Base-by-base conservation (phyloP, 2,888 invertebrate species). In the Ophion ellenae region DNA sequence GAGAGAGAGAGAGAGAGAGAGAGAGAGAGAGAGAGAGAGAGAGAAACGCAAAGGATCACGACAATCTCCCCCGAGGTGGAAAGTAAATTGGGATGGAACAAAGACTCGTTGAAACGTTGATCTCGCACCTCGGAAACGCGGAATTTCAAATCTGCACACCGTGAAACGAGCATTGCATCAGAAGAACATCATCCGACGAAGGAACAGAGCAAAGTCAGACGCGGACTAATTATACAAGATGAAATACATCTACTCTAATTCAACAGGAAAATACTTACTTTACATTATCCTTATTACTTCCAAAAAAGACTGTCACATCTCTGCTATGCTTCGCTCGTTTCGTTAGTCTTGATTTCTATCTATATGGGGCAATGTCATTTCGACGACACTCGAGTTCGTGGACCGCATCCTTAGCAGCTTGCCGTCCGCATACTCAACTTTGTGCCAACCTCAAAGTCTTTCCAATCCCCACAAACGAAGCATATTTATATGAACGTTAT, bases 151-250 rank as follows among this genome's bases (percentile, higher is more conserved):
- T 74, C 47, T 36, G 28, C 53, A 78, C 64, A 24, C 66, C 53
- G 53, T 20, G 64, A 59, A 64, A 67, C 77, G 32, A 47, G 32
- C 17, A 64, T 36, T 67, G 17, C 40, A 40, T 40, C 53, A 24
- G 45, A 61, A 17, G 20, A 36, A 57, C 69, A 74, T 53, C 36
- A 64, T 63, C 67, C 69, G 69, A 69, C 73, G 77, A 70, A 81
- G 69, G 74, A 75, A 61, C 76, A 2, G 69, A 61, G 61, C 81
- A 77, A 61, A 76, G 73, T 74, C 77, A 74, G 73, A 74, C 81
- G 77, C 80, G 40, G 45, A 17, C 53, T 66, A 81, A 77, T 81
- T 73, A 77, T 53, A 61, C 61, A 32, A 67, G 28, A 47, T 63
- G 69, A 74, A 63, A 81, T 63, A 71, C 53, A 57, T 7, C 32